Conservation (phyloP, 2,888 invertebrate species). For the Eupelmus urozonus region DNA sequence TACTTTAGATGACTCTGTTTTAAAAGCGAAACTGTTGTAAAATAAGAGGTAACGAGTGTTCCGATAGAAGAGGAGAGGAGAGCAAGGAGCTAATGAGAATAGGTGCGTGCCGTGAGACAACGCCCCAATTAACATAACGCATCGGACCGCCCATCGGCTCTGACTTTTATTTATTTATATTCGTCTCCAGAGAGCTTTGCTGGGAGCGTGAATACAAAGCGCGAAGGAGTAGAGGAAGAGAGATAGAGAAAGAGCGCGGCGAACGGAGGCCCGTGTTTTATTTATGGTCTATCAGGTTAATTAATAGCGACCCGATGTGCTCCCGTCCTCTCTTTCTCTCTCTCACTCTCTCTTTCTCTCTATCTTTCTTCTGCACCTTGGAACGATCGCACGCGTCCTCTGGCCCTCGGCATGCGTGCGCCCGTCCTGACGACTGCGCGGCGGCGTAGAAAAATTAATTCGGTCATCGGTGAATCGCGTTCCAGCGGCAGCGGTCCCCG, state of each 20-base stretch:
- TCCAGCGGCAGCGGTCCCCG: constrained; percentile 38
- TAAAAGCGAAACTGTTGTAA: constrained; percentile 32
- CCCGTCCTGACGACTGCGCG: constrained; percentile 26
- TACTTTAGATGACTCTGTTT: not conserved
- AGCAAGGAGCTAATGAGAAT: constrained; percentile 71
- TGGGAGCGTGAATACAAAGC: constrained; percentile 59
- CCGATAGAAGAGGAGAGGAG: constrained; percentile 68
- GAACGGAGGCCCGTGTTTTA: constrained; percentile 66
- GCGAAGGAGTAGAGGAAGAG: constrained; percentile 50
- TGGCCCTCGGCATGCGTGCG: constrained; percentile 53
- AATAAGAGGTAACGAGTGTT: constrained; percentile 65
- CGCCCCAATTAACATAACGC: constrained; percentile 78
- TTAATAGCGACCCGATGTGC: constrained; percentile 71
- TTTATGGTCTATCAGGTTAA: constrained; percentile 76
- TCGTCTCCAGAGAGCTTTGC: constrained; percentile 67
- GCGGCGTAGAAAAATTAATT: constrained; percentile 70
- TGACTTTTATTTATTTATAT: constrained; percentile 77
- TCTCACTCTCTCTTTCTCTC: constrained; percentile 47
- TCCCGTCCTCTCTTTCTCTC: constrained; percentile 48
- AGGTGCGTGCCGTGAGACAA: constrained; percentile 76
- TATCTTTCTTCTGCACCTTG: constrained; percentile 30
- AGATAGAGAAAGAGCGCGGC: constrained; percentile 60
- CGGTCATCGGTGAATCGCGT: constrained; percentile 61
- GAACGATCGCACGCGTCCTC: constrained; percentile 27
- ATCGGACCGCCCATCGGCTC: constrained; percentile 65